phyloP scores from a whole-genome alignment of 2,888 invertebrate species.

The Chymomyza amoena region DNA sequence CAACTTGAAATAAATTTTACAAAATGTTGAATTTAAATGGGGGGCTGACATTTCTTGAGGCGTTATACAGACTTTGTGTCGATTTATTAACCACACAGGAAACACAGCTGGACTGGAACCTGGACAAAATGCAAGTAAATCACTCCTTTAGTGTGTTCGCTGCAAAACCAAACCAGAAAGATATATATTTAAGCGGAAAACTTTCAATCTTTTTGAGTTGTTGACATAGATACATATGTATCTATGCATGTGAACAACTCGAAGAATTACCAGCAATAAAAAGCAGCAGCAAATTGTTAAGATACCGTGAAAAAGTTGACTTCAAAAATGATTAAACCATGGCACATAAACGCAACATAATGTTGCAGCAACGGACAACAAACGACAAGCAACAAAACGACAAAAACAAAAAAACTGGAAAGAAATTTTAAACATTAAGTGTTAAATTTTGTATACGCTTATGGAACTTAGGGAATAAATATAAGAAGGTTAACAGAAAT shows the following conservation, averaged over 20 bases:
- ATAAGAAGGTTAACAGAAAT: too few species aligned
- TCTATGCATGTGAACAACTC: not conserved
- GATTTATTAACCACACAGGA: slow-evolving; percentile 50
- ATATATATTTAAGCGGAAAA: slow-evolving; percentile 61
- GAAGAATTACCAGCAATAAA: not conserved
- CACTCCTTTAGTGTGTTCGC: not conserved
- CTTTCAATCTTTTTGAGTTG: slow-evolving; percentile 10
- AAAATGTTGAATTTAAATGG: not conserved
- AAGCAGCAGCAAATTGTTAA: not conserved
- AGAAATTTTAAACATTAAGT: not conserved
- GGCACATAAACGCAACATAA: not conserved
- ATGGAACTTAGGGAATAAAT: not conserved
- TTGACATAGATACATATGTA: too few species aligned
- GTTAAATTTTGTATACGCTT: not conserved
- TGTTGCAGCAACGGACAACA: not conserved
- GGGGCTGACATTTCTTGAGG: not conserved
- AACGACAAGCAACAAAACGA: not conserved
- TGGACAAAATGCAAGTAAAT: not conserved
- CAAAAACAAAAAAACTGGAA: not conserved
- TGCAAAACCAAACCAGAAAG: slow-evolving; percentile 43
- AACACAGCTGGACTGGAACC: slow-evolving; percentile 11
- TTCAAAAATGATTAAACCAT: not conserved
- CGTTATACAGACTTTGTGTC: not conserved
- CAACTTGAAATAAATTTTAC: not conserved
- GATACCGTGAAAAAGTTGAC: not conserved